Evolutionary conservation across 2,797 vertebrate species (phyloP).

Genomic region (Manis javanica): DNA sequence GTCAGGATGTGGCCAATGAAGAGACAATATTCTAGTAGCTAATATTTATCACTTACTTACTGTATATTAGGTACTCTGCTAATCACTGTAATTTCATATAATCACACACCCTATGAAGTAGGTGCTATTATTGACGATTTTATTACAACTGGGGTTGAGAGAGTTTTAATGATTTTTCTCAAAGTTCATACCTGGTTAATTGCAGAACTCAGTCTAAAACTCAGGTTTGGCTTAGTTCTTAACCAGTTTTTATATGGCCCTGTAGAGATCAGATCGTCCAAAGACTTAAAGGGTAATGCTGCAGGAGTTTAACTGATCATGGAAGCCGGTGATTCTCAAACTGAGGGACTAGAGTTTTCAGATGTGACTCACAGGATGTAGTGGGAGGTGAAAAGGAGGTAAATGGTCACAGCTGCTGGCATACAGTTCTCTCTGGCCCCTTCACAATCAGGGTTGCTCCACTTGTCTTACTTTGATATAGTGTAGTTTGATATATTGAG

Average conservation of each 20-base stretch:
- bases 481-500: constrained; percentile 5
- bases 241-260: background rate
- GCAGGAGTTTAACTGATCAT: constrained; percentile 15
- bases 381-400: constrained; percentile 28
- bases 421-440: background rate
- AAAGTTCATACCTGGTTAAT: constrained; percentile 17
- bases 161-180: constrained; percentile 46
- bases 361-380: background rate
- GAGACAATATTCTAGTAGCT: background rate
- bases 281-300: constrained; percentile 13
- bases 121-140: constrained; percentile 15
- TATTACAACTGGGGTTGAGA: constrained; percentile 18
- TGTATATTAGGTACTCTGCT: background rate
- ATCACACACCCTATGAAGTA: background rate
- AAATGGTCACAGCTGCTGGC: background rate
- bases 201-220: constrained; percentile 23
- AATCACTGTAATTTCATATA: background rate
- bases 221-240: constrained; percentile 4
- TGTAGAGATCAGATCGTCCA: constrained; percentile 28
- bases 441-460: background rate
- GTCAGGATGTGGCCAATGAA: background rate
- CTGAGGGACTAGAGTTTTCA: constrained; percentile 19
- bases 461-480: constrained; percentile 30
- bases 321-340: constrained; percentile 49
- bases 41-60: background rate